phyloP scores from a whole-genome alignment of 2,888 invertebrate genomes.

The Conops quadrifasciatus region DNA sequence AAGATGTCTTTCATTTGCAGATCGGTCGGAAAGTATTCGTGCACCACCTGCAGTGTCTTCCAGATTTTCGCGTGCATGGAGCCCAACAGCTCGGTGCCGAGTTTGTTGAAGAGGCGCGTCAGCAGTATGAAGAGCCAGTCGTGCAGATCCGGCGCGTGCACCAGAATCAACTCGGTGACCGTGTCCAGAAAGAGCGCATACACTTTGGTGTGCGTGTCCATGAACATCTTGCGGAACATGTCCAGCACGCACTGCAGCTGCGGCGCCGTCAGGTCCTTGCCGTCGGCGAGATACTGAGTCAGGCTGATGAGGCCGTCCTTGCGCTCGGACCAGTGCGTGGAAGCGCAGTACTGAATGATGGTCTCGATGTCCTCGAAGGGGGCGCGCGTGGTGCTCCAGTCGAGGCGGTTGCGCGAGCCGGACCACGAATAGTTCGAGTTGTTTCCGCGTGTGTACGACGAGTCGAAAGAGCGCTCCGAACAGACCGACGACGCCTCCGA shows the following conservation, averaged over 20 bases:
- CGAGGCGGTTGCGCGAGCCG: constrained; percentile 80
- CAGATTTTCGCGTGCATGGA: constrained; percentile 92
- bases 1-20: constrained; percentile 73
- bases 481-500: constrained; percentile 96
- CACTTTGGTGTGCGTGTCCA: constrained; percentile 95
- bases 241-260: constrained; percentile 87
- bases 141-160: constrained; percentile 86
- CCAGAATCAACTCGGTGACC: constrained; percentile 85
- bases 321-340: constrained; percentile 92
- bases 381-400: constrained; percentile 70
- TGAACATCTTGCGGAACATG: constrained; percentile 95
- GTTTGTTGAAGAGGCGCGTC: constrained; percentile 85
- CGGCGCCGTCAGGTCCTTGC: constrained; percentile 68
- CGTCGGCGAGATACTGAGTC: constrained; percentile 73
- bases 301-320: constrained; percentile 91
- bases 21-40: constrained; percentile 74
- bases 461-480: constrained; percentile 88
- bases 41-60: constrained; percentile 81
- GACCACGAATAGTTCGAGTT: constrained; percentile 88
- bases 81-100: constrained; percentile 89
- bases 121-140: constrained; percentile 94
- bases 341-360: constrained; percentile 87
- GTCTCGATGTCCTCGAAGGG: constrained; percentile 81
- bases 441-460: constrained; percentile 75
- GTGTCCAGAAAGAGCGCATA: constrained; percentile 94